A percentile compares a stretch with the other conserved stretches of the same genome.
These are phyloP conservation scores for Agrochola circellaris DNA, from an alignment of 2,888 invertebrate species.

Conservation along the genomic window DNA sequence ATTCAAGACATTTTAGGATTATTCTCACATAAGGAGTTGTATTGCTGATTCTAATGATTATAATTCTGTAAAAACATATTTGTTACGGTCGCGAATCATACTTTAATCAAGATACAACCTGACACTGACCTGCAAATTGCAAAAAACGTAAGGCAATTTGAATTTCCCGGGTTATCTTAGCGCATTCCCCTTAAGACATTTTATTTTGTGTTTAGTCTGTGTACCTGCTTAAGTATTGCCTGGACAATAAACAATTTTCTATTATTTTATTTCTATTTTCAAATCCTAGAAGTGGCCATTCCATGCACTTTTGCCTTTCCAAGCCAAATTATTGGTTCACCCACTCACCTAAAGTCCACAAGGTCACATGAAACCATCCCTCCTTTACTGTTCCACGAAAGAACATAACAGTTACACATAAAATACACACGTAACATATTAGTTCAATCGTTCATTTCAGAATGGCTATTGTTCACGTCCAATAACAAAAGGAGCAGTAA, in stretches of 20 bases:
- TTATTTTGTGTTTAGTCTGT: background rate
- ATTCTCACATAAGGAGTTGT: too few relatives aligned
- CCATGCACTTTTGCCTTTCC: background rate
- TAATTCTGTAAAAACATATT: too few relatives aligned
- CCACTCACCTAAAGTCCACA: background rate
- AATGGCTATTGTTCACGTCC: slow-evolving; percentile 15
- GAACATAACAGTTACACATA: too few relatives aligned
- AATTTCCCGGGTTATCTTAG: too few relatives aligned
- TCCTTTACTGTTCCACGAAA: background rate
- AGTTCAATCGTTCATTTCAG: background rate
- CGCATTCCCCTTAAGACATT: background rate
- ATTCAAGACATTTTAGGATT: too few relatives aligned
- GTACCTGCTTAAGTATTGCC: background rate
- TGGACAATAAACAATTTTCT: too few relatives aligned
- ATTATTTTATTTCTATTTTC: background rate
- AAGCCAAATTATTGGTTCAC: background rate
- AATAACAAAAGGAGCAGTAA: slow-evolving; percentile 25
- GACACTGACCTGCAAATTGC: too few relatives aligned
- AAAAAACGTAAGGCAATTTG: too few relatives aligned
- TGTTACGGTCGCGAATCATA: too few relatives aligned
- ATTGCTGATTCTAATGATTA: too few relatives aligned
- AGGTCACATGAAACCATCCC: background rate
- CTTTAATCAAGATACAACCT: too few relatives aligned
- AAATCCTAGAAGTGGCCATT: background rate
- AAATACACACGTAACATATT: too few relatives aligned